phyloP scores from a whole-genome alignment of 2,113 vertebrate genomes.

The Aythya baeri region DNA sequence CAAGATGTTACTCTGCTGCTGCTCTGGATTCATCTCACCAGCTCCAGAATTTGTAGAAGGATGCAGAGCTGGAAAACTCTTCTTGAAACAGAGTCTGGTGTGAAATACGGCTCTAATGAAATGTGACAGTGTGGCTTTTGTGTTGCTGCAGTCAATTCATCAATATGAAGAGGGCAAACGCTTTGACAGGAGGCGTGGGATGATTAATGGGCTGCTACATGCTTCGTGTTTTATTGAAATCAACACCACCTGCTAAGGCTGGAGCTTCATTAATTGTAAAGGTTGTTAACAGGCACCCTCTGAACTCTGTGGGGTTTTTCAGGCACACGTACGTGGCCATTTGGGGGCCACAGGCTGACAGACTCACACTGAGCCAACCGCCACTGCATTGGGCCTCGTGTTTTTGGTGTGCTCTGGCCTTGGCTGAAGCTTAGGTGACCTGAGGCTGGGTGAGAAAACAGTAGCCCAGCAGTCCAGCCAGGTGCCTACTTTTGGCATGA shows the following conservation, averaged over 20 bases:
- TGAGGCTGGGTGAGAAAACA: not conserved
- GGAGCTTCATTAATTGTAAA: not conserved
- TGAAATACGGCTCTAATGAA: not conserved
- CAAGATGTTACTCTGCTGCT: not conserved
- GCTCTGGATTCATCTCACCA: not conserved
- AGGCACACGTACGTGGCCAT: accelerated
- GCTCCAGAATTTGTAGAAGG: not conserved
- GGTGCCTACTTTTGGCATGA: not conserved
- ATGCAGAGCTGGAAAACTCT: not conserved
- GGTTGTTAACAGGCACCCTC: accelerated
- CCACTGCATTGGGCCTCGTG: accelerated
- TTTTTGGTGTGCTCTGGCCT: not conserved
- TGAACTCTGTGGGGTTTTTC: not conserved
- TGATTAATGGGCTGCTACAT: not conserved
- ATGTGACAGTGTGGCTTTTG: not conserved
- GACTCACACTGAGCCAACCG: not conserved
- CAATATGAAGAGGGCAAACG: not conserved
- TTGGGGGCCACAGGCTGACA: not conserved
- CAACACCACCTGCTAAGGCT: not conserved
- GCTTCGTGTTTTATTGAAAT: not conserved
- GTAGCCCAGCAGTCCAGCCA: not conserved
- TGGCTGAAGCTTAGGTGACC: not conserved
- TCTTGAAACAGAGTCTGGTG: not conserved
- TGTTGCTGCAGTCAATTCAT: not conserved
- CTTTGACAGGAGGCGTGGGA: not conserved